Evolutionary conservation across 2,113 vertebrate genomes (phyloP).

Genomic region (Falcunculus frontatus): DNA sequence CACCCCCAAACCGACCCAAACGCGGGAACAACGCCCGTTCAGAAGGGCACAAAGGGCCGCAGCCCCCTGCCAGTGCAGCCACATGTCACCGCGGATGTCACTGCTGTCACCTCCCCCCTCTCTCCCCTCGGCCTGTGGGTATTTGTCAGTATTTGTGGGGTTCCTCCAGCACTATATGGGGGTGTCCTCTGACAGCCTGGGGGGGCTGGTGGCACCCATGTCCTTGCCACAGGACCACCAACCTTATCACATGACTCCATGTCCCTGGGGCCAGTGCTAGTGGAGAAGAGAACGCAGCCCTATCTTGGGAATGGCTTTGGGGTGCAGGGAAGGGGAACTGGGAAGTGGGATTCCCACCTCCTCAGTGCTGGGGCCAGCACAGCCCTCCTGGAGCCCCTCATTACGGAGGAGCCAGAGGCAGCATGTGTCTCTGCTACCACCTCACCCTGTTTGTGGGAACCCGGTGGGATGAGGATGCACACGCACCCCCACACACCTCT

Average conservation of each 20-base stretch:
- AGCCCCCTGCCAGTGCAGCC: not conserved
- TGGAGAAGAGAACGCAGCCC: not conserved
- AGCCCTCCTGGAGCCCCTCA: not conserved
- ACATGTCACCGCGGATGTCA: not conserved
- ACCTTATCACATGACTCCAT: fast-evolving
- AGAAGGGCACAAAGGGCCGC: not conserved
- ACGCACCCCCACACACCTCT: fast-evolving
- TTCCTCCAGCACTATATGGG: fast-evolving
- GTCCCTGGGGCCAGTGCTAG: fast-evolving
- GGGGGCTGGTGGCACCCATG: not conserved
- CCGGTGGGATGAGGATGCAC: not conserved
- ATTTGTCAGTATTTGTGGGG: not conserved
- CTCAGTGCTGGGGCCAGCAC: not conserved
- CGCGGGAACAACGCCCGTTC: not conserved
- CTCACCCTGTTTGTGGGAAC: not conserved
- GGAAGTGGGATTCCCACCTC: not conserved
- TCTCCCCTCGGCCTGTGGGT: not conserved
- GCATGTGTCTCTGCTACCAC: not conserved
- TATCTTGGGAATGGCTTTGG: not conserved
- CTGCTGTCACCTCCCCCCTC: not conserved
- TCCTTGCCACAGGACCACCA: not conserved
- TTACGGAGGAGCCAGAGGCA: not conserved
- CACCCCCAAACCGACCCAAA: fast-evolving
- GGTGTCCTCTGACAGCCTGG: not conserved
- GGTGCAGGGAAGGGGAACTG: fast-evolving